Evolutionary conservation across 1,140 invertebrate species (phyloP).

Genomic region (Aphelenchoides avenae): DNA sequence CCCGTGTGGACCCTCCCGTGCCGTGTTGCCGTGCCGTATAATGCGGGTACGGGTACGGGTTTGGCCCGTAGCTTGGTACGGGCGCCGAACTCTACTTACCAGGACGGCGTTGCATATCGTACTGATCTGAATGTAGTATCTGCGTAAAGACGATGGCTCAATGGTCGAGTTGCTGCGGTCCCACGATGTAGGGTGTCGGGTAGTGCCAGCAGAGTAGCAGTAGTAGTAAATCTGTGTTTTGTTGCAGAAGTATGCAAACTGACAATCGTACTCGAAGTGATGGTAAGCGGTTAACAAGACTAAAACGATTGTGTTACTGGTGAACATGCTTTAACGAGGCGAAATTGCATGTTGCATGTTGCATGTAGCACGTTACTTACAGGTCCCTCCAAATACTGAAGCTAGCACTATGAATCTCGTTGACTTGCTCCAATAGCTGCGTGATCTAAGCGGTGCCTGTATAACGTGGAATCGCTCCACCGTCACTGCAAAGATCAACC

Average conservation of each 20-base stretch:
- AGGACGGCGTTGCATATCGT: conserved; percentile 55
- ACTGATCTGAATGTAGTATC: conserved; percentile 46
- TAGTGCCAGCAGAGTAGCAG: conserved; percentile 51
- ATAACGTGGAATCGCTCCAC: conserved; percentile 54
- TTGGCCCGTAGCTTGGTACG: too few relatives aligned
- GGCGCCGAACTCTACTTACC: conserved; percentile 16
- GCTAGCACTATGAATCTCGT: conserved; percentile 34
- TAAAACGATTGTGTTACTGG: conserved; percentile 26
- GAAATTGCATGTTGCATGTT: too few relatives aligned
- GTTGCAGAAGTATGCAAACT: conserved; percentile 53
- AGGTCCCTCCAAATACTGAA: conserved; percentile 47
- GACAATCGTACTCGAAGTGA: conserved; percentile 58
- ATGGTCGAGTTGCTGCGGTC: conserved; percentile 22
- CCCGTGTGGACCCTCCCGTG: too few relatives aligned
- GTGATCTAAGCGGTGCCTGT: conserved; percentile 49
- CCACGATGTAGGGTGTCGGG: conserved; percentile 27
- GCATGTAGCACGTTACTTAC: conserved; percentile 26
- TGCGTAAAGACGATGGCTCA: conserved; percentile 25
- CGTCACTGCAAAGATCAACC: conserved; percentile 59
- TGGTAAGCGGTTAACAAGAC: conserved; percentile 55
- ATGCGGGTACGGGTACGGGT: too few relatives aligned
- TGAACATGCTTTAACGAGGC: conserved; percentile 9
- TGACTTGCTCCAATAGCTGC: conserved; percentile 50
- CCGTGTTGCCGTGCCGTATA: too few relatives aligned
- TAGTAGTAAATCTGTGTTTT: conserved; percentile 50